Percentiles rank a stretch among this genome's conserved stretches.
Conservation (phyloP, 23 tunicate species). For the Styela plicata region DNA sequence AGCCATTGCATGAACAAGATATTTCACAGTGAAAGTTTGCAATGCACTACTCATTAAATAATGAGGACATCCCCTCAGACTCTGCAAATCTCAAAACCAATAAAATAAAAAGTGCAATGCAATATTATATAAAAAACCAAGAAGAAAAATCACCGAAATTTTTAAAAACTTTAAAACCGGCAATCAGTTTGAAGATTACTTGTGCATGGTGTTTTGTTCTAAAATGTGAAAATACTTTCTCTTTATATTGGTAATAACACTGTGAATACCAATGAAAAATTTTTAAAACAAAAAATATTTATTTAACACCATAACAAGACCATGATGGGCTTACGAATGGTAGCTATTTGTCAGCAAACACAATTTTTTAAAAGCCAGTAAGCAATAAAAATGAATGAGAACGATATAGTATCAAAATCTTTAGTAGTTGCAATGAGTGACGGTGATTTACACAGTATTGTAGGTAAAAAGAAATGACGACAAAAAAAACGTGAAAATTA, state of each 20-base stretch:
- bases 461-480: constrained; percentile 26
- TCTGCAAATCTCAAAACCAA: neutral
- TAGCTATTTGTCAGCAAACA: neutral
- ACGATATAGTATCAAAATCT: constrained; percentile 12
- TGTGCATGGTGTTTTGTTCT: neutral
- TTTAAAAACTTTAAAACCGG: neutral
- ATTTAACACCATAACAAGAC: neutral
- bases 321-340: neutral
- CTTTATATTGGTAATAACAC: no score
- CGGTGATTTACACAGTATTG: constrained; percentile 18
- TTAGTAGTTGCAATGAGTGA: constrained; percentile 3
- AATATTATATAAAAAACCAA: no score
- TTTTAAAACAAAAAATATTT: neutral
- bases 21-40: constrained; percentile 25
- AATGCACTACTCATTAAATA: no score
- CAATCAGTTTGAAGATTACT: neutral
- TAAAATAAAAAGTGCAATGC: neutral
- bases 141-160: neutral
- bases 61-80: neutral
- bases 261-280: no score
- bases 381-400: neutral
- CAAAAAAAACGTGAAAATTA: neutral
- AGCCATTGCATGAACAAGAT: constrained; percentile 14
- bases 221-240: no score
- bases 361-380: neutral